A percentile compares a stretch with the other conserved stretches of the same genome.
Conservation (phyloP, 2,113 vertebrate species). For the Australoheros scitulus region DNA sequence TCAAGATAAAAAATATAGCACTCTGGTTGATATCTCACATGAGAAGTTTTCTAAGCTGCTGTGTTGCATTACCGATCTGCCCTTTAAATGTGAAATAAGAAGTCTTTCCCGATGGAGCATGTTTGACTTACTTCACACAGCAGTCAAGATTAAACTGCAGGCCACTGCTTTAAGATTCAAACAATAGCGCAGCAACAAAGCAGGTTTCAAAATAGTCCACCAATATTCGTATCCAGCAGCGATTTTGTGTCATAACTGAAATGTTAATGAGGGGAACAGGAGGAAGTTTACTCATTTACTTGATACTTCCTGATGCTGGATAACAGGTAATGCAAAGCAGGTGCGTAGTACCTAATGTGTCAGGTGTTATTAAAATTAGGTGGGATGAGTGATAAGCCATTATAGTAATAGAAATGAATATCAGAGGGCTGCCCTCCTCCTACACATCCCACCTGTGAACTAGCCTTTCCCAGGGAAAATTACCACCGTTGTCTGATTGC, state of each 20-base stretch:
- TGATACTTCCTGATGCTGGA: background rate
- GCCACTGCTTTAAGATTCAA: background rate
- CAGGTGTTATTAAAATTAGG: background rate
- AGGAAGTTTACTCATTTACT: background rate
- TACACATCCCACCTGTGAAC: background rate
- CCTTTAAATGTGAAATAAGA: background rate
- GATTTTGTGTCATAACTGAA: background rate
- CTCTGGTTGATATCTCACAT: slow-evolving; percentile 4
- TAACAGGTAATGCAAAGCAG: background rate
- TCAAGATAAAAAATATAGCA: slow-evolving; percentile 13
- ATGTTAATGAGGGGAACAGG: background rate
- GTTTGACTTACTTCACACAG: slow-evolving; percentile 4
- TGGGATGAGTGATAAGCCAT: background rate
- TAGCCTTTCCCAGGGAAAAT: background rate
- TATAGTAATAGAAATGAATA: background rate
- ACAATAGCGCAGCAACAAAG: background rate
- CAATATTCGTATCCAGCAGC: background rate
- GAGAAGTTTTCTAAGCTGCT: slow-evolving; percentile 4
- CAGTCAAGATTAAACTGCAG: background rate
- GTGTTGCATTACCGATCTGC: background rate
- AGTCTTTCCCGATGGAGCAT: background rate
- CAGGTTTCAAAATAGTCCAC: background rate
- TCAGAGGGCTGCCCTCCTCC: background rate
- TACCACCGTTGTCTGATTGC: background rate
- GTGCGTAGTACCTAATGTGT: background rate